Percentiles rank a stretch among this genome's conserved stretches.
Evolutionary conservation across 2,113 vertebrate genomes (phyloP).

Genomic region (Baryphthengus martii): DNA sequence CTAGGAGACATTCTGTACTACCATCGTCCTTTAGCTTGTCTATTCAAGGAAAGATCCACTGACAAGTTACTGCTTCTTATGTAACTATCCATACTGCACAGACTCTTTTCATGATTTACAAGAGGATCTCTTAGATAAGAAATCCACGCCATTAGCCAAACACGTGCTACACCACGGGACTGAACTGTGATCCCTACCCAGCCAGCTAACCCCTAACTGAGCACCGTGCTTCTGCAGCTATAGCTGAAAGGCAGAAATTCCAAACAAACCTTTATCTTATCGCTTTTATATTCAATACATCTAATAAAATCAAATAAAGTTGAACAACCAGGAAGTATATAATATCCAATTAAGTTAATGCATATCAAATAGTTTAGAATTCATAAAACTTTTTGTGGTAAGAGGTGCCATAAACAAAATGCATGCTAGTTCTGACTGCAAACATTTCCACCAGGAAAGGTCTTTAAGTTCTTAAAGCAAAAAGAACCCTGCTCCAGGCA

Average conservation of each 20-base stretch:
- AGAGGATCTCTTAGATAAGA: background rate
- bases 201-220: background rate
- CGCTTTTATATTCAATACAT: background rate
- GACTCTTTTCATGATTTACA: background rate
- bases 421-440: background rate
- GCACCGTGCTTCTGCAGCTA: background rate
- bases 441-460: background rate
- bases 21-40: background rate
- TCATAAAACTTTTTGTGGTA: background rate
- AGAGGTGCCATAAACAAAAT: background rate
- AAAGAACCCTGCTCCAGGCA: background rate
- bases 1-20: background rate
- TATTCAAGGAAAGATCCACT: background rate
- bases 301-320: background rate
- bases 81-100: background rate
- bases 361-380: background rate
- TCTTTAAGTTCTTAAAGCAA: background rate
- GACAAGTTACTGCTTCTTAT: background rate
- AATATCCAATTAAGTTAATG: background rate
- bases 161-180: conserved; percentile 70
- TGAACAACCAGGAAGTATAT: background rate
- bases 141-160: background rate
- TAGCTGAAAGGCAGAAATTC: conserved; percentile 31
- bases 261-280: background rate
- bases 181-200: conserved; percentile 61